Evolutionary conservation across 2,888 invertebrate genomes (phyloP), one percentile per base, ranked within the genome.

Genomic region (Gastracanthus pulcherrimus): DNA sequence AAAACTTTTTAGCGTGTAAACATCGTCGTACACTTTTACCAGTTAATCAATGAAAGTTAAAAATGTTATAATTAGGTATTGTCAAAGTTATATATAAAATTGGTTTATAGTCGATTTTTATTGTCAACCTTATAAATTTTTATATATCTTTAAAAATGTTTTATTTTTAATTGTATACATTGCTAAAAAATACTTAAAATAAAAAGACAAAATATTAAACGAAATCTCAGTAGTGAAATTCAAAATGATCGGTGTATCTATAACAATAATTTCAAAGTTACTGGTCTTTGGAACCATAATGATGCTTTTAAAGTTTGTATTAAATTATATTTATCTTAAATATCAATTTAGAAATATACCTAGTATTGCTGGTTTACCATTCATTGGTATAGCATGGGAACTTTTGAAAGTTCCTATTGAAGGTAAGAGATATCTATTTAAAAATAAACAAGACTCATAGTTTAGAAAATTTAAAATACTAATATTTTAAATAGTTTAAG

Each of bases 341-440:
- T 74, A 62, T n/a, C 31, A 23, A 29, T 45, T 62, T n/a, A 45
- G 74, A 48, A 74, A 74, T 16, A 16, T 74, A 13, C 74, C 74
- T 3, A 4, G 23, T 23, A 34, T 45, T 19, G 45, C 19, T 29
- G 29, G 60, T 6, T 81, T 83, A 23, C 87, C 88, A 13, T 75
- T 84, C 23, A 48, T 87, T 6, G 87, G 86, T 11, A 64, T 83
- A 7, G 58, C 81, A 13, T 69, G 82, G n/a, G 55, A 81, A 26
- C 67, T 86, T 4, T 31, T 81, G 1, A 82, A 48, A 41, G 13
- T 86, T 0, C 76, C 75, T 3, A 74, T 60, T 34, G 82, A 86
- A 77, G 66, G 66, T 55, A n/a, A 48, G 16, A n/a, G 31, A 2
- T 48, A 11, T 6, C n/a, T 41, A 31, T 16, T n/a, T 45, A 45